phyloP scores from a whole-genome alignment of 2,797 vertebrate genomes.

The Lerista edwardsae region DNA sequence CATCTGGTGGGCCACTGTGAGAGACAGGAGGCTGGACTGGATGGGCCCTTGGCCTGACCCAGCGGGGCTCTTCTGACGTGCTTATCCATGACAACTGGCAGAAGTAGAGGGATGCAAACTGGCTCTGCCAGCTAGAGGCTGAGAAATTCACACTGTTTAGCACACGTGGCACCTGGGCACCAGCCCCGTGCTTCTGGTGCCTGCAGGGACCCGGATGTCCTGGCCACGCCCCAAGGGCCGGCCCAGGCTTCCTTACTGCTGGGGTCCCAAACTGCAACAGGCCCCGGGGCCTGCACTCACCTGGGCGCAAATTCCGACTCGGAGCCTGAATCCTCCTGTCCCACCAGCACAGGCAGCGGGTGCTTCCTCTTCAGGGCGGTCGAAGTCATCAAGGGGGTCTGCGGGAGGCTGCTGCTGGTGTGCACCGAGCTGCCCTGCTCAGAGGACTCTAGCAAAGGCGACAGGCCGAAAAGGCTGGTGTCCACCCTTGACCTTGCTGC shows the following conservation, averaged over 20 bases:
- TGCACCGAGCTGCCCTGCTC: conserved; percentile 55
- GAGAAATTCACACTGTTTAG: background rate
- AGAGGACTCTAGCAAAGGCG: conserved; percentile 35
- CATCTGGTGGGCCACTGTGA: no score
- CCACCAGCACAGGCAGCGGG: background rate
- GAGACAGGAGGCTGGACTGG: no score
- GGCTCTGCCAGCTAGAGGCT: background rate
- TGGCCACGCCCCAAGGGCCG: background rate
- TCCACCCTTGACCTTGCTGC: fast-evolving
- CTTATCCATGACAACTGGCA: no score
- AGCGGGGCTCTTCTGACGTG: no score
- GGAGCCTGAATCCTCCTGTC: conserved; percentile 53
- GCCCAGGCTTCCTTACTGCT: conserved; percentile 48
- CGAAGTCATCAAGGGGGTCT: conserved; percentile 76
- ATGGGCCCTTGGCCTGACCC: no score
- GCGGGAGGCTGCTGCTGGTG: conserved; percentile 23
- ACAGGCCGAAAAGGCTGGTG: background rate
- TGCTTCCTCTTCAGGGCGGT: conserved; percentile 68
- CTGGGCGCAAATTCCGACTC: conserved; percentile 69
- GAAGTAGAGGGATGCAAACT: no score
- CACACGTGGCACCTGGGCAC: background rate
- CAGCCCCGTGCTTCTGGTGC: background rate
- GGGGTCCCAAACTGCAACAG: no score
- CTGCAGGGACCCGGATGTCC: background rate
- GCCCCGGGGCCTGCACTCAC: conserved; percentile 58